Percentiles rank a stretch among this genome's conserved stretches.
These are phyloP conservation scores for Amiota communis DNA, from an alignment of 2,888 invertebrate genomes.

Conservation along the genomic window DNA sequence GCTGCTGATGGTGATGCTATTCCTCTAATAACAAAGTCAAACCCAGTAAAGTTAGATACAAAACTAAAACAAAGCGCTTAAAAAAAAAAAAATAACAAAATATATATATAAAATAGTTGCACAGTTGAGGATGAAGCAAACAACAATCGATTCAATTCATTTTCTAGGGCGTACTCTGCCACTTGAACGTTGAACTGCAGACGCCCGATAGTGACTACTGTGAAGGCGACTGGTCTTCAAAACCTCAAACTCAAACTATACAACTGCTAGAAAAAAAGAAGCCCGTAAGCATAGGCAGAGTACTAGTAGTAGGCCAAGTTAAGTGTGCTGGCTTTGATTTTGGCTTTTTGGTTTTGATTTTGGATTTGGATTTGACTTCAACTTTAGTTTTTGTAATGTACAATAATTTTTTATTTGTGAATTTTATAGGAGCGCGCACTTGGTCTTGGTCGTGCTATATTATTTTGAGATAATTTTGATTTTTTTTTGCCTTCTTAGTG, in stretches of 20 bases:
- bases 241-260: no score
- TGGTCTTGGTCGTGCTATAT: constrained; percentile 66
- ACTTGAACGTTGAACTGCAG: constrained; percentile 73
- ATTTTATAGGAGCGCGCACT: constrained; percentile 43
- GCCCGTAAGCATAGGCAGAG: no score
- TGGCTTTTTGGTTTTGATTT: neutral
- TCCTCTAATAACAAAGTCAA: constrained; percentile 25
- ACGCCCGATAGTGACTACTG: constrained; percentile 72
- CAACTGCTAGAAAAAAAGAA: no score
- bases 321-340: constrained; percentile 19
- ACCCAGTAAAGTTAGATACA: constrained; percentile 20
- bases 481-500: constrained; percentile 22
- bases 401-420: constrained; percentile 37
- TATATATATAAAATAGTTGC: constrained; percentile 25
- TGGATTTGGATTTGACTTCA: neutral
- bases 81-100: constrained; percentile 25
- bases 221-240: constrained; percentile 58
- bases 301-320: neutral
- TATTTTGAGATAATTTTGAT: constrained; percentile 52
- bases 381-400: constrained; percentile 2
- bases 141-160: constrained; percentile 67
- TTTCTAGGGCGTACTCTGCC: constrained; percentile 72
- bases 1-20: neutral
- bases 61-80: constrained; percentile 26
- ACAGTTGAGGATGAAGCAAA: constrained; percentile 35